These are phyloP conservation scores for Microctenopoma steveboyesi DNA, from an alignment of 2,797 vertebrate genomes.

Conservation along the genomic window DNA sequence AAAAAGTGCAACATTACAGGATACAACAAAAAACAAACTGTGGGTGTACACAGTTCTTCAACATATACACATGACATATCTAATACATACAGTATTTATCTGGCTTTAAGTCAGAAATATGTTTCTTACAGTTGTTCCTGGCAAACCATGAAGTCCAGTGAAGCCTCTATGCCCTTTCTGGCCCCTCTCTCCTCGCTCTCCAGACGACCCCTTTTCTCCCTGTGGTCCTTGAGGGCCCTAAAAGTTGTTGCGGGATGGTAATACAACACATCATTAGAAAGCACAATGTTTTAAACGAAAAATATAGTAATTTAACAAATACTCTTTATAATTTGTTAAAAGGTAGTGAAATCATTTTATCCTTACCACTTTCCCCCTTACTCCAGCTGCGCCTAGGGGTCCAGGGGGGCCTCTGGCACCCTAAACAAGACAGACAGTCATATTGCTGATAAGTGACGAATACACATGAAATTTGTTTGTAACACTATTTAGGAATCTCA, in stretches of 20 bases:
- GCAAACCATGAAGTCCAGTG: constrained; percentile 94
- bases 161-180: constrained; percentile 98
- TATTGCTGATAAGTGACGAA: background rate
- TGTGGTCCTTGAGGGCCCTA: constrained; percentile 91
- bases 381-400: constrained; percentile 86
- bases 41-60: background rate
- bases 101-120: background rate
- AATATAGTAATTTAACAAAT: background rate
- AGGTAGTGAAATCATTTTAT: background rate
- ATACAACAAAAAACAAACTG: no score
- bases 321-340: background rate
- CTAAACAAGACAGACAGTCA: constrained; percentile 65
- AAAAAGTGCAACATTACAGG: background rate
- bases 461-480: background rate
- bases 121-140: constrained; percentile 89
- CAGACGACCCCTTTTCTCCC: constrained; percentile 92
- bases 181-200: constrained; percentile 91
- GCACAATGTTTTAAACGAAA: background rate
- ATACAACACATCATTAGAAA: background rate
- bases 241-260: background rate
- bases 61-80: background rate
- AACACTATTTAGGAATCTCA: constrained; percentile 72
- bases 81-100: background rate
- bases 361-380: constrained; percentile 91
- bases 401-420: constrained; percentile 89